Conservation (phyloP, 2,888 invertebrate genomes). For the Yponomeuta plumbellus region DNA sequence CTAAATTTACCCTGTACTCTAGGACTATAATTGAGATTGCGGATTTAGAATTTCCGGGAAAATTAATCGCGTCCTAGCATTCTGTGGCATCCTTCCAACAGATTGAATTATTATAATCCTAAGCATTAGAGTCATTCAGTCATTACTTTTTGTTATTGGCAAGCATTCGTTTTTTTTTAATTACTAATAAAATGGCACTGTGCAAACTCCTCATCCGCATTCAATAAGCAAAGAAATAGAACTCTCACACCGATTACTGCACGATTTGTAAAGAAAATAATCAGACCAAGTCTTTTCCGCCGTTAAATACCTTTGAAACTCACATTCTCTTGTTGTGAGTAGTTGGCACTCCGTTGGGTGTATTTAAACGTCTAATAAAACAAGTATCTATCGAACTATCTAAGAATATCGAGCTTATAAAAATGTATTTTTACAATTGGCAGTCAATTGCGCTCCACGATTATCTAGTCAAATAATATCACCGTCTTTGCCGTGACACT, state of each 20-base stretch:
- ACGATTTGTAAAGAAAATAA: constrained; percentile 13
- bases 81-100: not conserved
- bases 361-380: constrained; percentile 62
- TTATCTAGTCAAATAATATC: constrained; percentile 62
- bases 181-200: constrained; percentile 30
- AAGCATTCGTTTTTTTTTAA: constrained; percentile 51
- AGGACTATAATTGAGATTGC: constrained; percentile 66
- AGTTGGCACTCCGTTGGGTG: constrained; percentile 56
- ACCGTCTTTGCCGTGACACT: constrained; percentile 52
- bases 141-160: constrained; percentile 46
- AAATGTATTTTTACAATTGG: constrained; percentile 68
- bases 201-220: not conserved
- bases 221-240: constrained; percentile 31
- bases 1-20: constrained; percentile 76
- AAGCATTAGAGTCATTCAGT: constrained; percentile 52
- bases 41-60: constrained; percentile 43
- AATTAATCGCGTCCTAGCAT: constrained; percentile 2
- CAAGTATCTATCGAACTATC: constrained; percentile 61
- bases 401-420: constrained; percentile 69
- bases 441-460: constrained; percentile 70
- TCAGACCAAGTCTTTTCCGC: not conserved
- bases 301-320: constrained; percentile 21
- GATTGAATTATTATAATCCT: constrained; percentile 15
- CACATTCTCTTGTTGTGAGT: constrained; percentile 32
- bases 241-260: constrained; percentile 18